phyloP scores from a whole-genome alignment of 2,888 invertebrate genomes.

The Sesia bembeciformis region DNA sequence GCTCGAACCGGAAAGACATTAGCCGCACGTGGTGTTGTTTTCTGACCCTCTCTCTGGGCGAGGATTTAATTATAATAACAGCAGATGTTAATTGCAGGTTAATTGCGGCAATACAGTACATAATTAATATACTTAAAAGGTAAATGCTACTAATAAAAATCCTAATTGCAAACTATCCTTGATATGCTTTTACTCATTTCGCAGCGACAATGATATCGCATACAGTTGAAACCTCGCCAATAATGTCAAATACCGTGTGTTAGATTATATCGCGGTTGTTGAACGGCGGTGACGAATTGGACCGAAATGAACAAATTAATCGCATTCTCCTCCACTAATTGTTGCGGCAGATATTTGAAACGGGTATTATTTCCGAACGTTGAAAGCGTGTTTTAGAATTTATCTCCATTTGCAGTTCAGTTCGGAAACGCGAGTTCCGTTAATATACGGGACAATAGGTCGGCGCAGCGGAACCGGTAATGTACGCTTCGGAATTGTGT shows the following conservation, averaged over 20 bases:
- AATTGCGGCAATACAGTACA: no score
- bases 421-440: slow-evolving; percentile 45
- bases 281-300: slow-evolving; percentile 13
- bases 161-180: no score
- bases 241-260: no score
- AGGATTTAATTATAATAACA: no score
- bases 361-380: slow-evolving; percentile 32
- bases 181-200: slow-evolving; percentile 12
- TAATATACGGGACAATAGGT: slow-evolving; percentile 45
- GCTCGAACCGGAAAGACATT: no score
- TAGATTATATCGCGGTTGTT: background rate
- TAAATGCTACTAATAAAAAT: no score
- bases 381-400: slow-evolving; percentile 31
- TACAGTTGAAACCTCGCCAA: no score
- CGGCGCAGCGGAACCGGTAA: slow-evolving; percentile 38
- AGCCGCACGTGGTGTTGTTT: no score
- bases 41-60: no score
- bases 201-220: slow-evolving; percentile 23
- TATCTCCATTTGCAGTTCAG: slow-evolving; percentile 49
- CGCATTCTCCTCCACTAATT: slow-evolving; percentile 42
- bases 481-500: slow-evolving; percentile 50
- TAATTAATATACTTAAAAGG: no score
- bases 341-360: slow-evolving; percentile 28
- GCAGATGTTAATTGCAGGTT: no score
- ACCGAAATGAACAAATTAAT: slow-evolving; percentile 44